phyloP scores from a whole-genome alignment of 2,888 invertebrate genomes.

The Lamellibrachia columna region DNA sequence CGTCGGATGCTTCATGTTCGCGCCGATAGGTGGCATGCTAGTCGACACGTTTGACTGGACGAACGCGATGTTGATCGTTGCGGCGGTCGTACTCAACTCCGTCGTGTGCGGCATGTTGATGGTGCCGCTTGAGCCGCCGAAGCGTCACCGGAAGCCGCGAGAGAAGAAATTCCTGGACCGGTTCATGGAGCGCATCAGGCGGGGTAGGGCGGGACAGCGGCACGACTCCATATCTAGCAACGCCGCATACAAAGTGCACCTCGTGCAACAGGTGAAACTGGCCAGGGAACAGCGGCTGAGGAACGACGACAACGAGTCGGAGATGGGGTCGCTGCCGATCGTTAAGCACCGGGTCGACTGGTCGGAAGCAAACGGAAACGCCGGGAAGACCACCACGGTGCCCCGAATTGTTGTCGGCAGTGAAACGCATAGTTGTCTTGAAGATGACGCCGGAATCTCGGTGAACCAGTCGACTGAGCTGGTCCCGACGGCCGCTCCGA shows the following conservation, averaged over 20 bases:
- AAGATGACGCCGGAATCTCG: constrained; percentile 11
- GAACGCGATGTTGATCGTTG: constrained; percentile 74
- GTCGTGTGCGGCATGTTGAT: constrained; percentile 82
- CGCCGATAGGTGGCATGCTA: constrained; percentile 76
- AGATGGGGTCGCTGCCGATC: constrained; percentile 51
- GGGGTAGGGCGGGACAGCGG: constrained; percentile 39
- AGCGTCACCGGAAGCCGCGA: constrained; percentile 40
- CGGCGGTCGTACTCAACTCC: constrained; percentile 84
- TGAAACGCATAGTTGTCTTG: background rate
- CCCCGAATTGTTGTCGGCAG: background rate
- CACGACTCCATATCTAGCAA: constrained; percentile 47
- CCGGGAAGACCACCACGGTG: background rate
- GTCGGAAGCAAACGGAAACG: background rate
- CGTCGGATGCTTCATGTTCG: constrained; percentile 89
- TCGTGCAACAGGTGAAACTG: constrained; percentile 58
- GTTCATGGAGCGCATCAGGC: constrained; percentile 53
- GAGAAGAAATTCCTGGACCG: constrained; percentile 57
- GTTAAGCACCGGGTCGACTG: background rate
- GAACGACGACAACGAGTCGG: constrained; percentile 54
- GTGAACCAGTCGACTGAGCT: background rate
- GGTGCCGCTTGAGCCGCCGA: constrained; percentile 75
- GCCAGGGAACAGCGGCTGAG: constrained; percentile 52
- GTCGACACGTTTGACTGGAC: constrained; percentile 79
- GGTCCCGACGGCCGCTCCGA: background rate
- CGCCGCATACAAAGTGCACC: constrained; percentile 38